Conservation (phyloP, 2,888 invertebrate species). For the Euproctis similis region DNA sequence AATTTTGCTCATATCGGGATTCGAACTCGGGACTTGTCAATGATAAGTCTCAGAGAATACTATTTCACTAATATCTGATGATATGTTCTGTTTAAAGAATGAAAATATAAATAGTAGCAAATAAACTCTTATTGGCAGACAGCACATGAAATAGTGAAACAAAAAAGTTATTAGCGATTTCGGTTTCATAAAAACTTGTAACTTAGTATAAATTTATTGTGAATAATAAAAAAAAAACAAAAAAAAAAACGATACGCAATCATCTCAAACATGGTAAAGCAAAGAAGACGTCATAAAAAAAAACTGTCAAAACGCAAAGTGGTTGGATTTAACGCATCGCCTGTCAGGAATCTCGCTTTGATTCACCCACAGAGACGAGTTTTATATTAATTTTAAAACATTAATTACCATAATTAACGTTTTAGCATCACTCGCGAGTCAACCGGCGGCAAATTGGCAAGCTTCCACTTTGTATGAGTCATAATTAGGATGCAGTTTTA, state of each 20-base stretch:
- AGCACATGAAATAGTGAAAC: too few species aligned
- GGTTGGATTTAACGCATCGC: conserved; percentile 50
- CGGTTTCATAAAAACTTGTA: conserved; percentile 3
- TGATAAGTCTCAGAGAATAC: too few species aligned
- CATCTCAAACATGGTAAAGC: conserved; percentile 20
- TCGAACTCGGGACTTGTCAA: too few species aligned
- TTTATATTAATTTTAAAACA: conserved; percentile 75
- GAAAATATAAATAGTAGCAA: too few species aligned
- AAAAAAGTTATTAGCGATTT: too few species aligned
- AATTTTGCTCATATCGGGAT: too few species aligned
- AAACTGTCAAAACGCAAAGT: conserved; percentile 49
- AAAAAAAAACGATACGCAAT: too few species aligned
- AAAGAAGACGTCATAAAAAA: conserved; percentile 35
- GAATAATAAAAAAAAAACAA: neutral
- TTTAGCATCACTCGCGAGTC: conserved; percentile 48
- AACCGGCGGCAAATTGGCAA: conserved; percentile 57
- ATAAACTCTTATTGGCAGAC: too few species aligned
- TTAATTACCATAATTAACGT: conserved; percentile 72
- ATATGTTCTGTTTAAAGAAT: too few species aligned
- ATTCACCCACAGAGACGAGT: conserved; percentile 48
- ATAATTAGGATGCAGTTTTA: conserved; percentile 66
- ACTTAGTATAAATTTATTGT: conserved; percentile 1
- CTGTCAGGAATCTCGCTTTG: conserved; percentile 55
- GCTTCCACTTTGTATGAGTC: conserved; percentile 52
- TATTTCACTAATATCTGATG: too few species aligned